Base-by-base conservation (phyloP, 2,888 invertebrate genomes). In the Allolobophora icterica region DNA sequence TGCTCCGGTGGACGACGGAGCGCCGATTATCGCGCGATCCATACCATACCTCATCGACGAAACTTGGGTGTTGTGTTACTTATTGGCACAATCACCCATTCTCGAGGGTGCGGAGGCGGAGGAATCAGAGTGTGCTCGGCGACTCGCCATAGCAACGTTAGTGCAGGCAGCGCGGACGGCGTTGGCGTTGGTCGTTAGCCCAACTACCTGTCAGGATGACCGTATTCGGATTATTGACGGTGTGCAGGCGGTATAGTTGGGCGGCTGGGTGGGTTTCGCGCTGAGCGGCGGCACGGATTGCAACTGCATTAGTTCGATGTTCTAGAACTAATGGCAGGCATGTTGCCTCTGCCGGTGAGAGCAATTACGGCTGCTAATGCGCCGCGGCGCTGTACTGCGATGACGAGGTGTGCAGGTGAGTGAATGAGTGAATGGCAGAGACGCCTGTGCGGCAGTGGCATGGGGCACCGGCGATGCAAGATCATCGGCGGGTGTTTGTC, bases 141-240 rank as follows among this genome's bases (percentile, higher is more conserved):
- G 71, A 30, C 71, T 71, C n/a, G 71, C 71, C 71, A 71, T 71
- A 71, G 71, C 71, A 71, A 71, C 71, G 71, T 11, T 5, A 8
- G 3, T 3, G 71, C 0, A 30, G n/a, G 71, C 71, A 45, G 17
- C 45, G 45, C 8, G 1, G 71, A 8, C 30, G 71, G 24, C 45
- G 3, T 19, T 52, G 19, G 52, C 58, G 58, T 11, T 2, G 17
- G 71, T 71, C 30, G 71, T n/a, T 71, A 71, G 71, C 71, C 8
- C n/a, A 71, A 71, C 71, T 71, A 71, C 71, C 71, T 71, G 71
- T 71, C 71, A 71, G 71, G n/a, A 52, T 52, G 71, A n/a, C 71
- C 2, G 71, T n/a, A 17, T 71, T 71, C 17, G 71, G 71, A 71
- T 71, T 71, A 71, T 71, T 71, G 71, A 71, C 71, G 71, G 71